A percentile compares a stretch with the other conserved stretches of the same genome.
phyloP scores from a whole-genome alignment of 2,888 invertebrate species.

The Lumbricus terrestris region DNA sequence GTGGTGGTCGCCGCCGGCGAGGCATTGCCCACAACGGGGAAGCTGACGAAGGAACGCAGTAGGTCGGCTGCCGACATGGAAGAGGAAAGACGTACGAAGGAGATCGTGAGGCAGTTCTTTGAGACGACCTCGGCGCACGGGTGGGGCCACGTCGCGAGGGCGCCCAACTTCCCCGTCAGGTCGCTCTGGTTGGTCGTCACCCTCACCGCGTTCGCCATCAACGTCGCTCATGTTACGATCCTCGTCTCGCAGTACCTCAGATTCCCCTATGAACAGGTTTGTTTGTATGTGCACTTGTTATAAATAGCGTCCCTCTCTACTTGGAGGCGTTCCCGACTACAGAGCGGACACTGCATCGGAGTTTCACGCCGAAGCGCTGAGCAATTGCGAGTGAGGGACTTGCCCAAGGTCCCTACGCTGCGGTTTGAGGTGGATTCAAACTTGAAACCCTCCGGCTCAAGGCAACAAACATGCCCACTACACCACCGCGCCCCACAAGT shows the following conservation, averaged over 20 bases:
- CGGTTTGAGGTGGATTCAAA: too few species aligned
- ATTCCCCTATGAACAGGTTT: slow-evolving; percentile 29
- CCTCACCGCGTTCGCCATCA: slow-evolving; percentile 21
- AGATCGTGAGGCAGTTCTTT: slow-evolving; percentile 19
- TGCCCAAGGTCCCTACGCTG: too few species aligned
- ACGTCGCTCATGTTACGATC: slow-evolving; percentile 20
- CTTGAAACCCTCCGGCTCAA: too few species aligned
- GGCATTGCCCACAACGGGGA: neutral
- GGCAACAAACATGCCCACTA: too few species aligned
- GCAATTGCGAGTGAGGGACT: too few species aligned
- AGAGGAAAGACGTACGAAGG: neutral
- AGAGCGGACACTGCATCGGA: too few species aligned
- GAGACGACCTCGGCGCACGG: slow-evolving; percentile 30
- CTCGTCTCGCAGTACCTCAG: slow-evolving; percentile 27
- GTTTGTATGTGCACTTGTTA: too few species aligned
- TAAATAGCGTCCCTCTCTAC: too few species aligned
- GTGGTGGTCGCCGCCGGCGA: neutral
- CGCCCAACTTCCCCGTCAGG: neutral
- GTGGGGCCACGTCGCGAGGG: slow-evolving; percentile 22
- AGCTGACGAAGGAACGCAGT: neutral
- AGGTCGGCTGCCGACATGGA: neutral
- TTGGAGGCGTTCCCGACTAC: too few species aligned
- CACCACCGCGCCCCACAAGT: too few species aligned
- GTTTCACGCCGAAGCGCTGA: too few species aligned
- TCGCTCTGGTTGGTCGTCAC: slow-evolving; percentile 26